Evolutionary conservation across 2,797 vertebrate genomes (phyloP).

Genomic region (Enteromius anoplus): DNA sequence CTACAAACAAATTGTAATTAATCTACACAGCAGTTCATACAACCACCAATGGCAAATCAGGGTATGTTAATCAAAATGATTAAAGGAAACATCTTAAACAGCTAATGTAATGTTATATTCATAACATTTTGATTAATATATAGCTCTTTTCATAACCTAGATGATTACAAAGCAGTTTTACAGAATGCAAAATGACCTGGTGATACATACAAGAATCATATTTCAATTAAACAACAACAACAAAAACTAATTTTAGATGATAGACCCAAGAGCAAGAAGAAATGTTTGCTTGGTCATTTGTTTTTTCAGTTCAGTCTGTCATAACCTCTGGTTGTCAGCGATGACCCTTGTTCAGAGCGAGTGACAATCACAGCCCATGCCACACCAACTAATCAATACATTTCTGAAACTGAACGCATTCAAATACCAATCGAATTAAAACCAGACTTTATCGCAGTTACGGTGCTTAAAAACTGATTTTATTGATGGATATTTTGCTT

Average conservation of each 20-base stretch:
- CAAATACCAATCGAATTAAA: neutral
- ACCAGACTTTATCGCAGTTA: neutral
- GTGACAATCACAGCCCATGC: neutral
- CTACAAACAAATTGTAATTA: neutral
- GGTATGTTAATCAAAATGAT: neutral
- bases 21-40: neutral
- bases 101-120: neutral
- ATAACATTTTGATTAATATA: neutral
- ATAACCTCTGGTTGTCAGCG: neutral
- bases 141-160: neutral
- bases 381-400: conserved; percentile 15
- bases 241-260: neutral
- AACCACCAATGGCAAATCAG: neutral
- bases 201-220: neutral
- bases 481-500: neutral
- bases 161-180: neutral
- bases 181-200: neutral
- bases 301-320: neutral
- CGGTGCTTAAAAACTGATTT: neutral
- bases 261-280: no score
- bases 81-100: neutral
- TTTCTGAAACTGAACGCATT: neutral
- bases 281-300: neutral
- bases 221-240: neutral
- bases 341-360: conserved; percentile 1